These are phyloP conservation scores for Pycnomerus fuliginosus DNA, from an alignment of 2,888 invertebrate genomes.

Conservation along the genomic window DNA sequence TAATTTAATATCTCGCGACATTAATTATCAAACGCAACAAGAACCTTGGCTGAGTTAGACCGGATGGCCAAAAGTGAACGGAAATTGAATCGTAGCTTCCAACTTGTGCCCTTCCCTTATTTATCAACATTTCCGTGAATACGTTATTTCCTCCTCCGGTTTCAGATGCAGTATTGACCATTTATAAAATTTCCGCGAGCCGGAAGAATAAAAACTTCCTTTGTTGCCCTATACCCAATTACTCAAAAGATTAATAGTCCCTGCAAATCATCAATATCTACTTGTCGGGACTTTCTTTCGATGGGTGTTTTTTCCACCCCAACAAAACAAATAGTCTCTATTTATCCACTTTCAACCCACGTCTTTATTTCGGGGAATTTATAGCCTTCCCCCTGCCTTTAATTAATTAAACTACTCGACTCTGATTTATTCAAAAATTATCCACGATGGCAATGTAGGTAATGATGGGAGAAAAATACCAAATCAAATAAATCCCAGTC, in stretches of 20 bases:
- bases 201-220: too few relatives aligned
- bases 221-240: conserved; percentile 23
- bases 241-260: conserved; percentile 26
- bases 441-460: not conserved
- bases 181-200: too few relatives aligned
- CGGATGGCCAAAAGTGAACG: too few relatives aligned
- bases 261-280: conserved; percentile 26
- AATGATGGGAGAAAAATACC: not conserved
- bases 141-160: too few relatives aligned
- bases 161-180: too few relatives aligned
- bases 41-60: too few relatives aligned
- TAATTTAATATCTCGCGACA: too few relatives aligned
- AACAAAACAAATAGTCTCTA: conserved; percentile 20
- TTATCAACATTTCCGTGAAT: too few relatives aligned
- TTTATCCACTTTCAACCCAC: conserved; percentile 16
- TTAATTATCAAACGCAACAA: too few relatives aligned
- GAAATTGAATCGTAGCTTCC: too few relatives aligned
- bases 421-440: conserved; percentile 18
- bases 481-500: not conserved
- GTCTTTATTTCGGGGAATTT: conserved; percentile 20
- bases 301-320: conserved; percentile 8
- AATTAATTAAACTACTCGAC: conserved; percentile 16
- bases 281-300: conserved; percentile 19
- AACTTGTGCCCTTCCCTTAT: too few relatives aligned
- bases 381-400: conserved; percentile 7